These are phyloP conservation scores for Sarcophaga variegata DNA, from an alignment of 2,888 invertebrate genomes.

Conservation along the genomic window DNA sequence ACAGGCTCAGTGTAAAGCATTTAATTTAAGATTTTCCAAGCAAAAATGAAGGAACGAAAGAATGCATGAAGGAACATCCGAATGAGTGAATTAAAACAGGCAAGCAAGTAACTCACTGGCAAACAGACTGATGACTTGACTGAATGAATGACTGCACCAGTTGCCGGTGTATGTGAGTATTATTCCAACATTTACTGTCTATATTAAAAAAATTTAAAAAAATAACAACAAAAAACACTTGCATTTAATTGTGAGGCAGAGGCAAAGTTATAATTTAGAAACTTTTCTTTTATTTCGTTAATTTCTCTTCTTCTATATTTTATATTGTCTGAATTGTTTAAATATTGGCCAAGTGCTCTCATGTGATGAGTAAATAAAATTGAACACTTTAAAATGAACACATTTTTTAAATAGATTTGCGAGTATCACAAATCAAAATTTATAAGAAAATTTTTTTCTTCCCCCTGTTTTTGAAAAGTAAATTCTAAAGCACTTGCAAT, in stretches of 20 bases:
- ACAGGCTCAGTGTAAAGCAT: too few species aligned
- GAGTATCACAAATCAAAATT: too few species aligned
- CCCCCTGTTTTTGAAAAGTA: too few species aligned
- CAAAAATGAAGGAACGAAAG: too few species aligned
- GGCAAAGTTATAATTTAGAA: conserved; percentile 32
- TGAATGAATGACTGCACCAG: conserved; percentile 14
- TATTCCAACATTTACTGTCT: conserved; percentile 7
- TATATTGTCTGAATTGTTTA: conserved; percentile 3
- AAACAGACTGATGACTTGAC: neutral
- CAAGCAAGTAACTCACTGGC: neutral
- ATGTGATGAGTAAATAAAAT: conserved; percentile 38
- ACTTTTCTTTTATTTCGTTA: conserved; percentile 23
- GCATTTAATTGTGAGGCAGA: conserved; percentile 9
- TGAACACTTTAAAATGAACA: neutral
- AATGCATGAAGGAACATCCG: neutral
- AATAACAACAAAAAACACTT: neutral
- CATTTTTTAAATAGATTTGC: too few species aligned
- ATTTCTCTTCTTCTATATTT: conserved; percentile 10
- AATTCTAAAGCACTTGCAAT: too few species aligned
- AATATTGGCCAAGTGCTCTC: conserved; percentile 2
- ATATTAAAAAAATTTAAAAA: neutral
- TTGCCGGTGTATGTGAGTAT: conserved; percentile 5
- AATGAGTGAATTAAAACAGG: neutral
- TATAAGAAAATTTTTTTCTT: too few species aligned
- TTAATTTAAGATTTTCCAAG: too few species aligned